These are phyloP conservation scores for Sesamia inferens DNA, from an alignment of 2,888 invertebrate species.

Conservation along the genomic window DNA sequence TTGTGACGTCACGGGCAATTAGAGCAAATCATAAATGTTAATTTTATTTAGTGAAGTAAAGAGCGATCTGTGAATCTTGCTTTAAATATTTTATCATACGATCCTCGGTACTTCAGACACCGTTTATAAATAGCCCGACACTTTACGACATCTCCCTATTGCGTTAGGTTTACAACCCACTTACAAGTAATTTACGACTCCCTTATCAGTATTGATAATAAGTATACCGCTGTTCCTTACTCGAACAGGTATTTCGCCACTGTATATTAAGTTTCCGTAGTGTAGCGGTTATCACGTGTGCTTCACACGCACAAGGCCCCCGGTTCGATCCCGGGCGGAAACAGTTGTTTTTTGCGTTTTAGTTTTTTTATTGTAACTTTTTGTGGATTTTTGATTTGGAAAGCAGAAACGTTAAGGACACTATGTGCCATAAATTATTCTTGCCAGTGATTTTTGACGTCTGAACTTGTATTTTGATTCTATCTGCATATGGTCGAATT, in stretches of 20 bases:
- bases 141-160: conserved; percentile 50
- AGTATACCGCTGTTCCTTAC: accelerated
- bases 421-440: not conserved
- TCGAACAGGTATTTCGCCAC: not conserved
- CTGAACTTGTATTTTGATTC: not conserved
- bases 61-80: not conserved
- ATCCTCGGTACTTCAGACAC: conserved; percentile 28
- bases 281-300: conserved; percentile 95
- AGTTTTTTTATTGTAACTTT: not conserved
- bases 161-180: conserved; percentile 50
- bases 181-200: conserved; percentile 43
- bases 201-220: conserved; percentile 38
- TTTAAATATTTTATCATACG: conserved; percentile 5
- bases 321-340: conserved; percentile 93
- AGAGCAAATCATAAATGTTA: not conserved
- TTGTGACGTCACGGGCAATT: no score
- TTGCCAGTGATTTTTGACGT: not conserved
- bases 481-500: not conserved
- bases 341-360: conserved; percentile 74
- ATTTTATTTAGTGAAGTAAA: not conserved
- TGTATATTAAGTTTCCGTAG: conserved; percentile 90
- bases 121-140: conserved; percentile 28
- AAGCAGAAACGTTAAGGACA: not conserved
- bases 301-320: conserved; percentile 94
- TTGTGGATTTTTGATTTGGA: not conserved